Evolutionary conservation across 1,140 invertebrate genomes (phyloP).

Genomic region (Pogonomyrmex barbatus): DNA sequence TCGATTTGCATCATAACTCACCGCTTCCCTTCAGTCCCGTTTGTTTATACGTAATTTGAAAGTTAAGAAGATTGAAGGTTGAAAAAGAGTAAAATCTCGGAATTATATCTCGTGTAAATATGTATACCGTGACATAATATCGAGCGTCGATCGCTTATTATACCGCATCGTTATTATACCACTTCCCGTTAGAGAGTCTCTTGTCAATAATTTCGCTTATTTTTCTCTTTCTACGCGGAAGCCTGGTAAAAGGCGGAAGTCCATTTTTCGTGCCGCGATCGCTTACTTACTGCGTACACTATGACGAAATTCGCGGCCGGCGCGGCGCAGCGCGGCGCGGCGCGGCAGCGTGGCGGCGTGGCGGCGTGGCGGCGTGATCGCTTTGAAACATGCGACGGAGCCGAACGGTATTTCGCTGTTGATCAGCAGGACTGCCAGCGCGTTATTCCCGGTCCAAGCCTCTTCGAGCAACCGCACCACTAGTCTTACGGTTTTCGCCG

Average conservation of each 20-base stretch:
- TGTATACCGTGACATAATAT: conserved; percentile 8
- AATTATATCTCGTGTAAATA: conserved; percentile 29
- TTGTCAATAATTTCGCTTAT: conserved; percentile 51
- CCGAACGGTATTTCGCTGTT: conserved; percentile 38
- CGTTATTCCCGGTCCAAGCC: conserved; percentile 29
- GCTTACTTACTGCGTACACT: conserved; percentile 2
- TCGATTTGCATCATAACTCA: neutral
- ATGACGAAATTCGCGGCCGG: conserved; percentile 53
- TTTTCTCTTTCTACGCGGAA: conserved; percentile 47
- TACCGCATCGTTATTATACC: conserved; percentile 20
- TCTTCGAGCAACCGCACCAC: conserved; percentile 17
- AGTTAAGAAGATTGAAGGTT: conserved; percentile 1
- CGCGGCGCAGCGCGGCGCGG: no score
- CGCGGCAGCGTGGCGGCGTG: no score
- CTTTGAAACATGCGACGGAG: conserved; percentile 54
- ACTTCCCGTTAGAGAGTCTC: conserved; percentile 26
- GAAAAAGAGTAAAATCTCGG: conserved; percentile 1
- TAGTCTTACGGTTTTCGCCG: conserved; percentile 52
- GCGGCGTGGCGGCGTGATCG: conserved; percentile 8
- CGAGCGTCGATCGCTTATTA: conserved; percentile 4
- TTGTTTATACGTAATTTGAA: conserved; percentile 15
- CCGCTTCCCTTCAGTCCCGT: neutral
- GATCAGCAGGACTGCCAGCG: neutral
- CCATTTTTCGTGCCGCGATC: conserved; percentile 39
- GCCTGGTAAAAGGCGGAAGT: conserved; percentile 51